Percentiles rank a stretch among this genome's conserved stretches.
These are phyloP conservation scores for Mya arenaria DNA, from an alignment of 1,140 invertebrate genomes.

Conservation along the genomic window DNA sequence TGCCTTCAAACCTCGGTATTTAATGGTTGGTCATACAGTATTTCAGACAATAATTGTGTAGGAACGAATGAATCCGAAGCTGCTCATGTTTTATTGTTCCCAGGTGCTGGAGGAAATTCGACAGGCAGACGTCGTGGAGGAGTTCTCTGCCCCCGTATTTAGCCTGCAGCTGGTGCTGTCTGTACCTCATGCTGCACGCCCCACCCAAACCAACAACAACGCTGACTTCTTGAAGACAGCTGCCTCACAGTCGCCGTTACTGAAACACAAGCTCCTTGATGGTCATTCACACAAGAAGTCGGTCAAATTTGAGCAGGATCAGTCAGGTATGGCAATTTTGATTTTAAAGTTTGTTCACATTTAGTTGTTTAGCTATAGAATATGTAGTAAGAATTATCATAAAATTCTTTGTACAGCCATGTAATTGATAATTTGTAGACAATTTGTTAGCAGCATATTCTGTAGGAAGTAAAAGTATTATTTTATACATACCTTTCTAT, in stretches of 20 bases:
- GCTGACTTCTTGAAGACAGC: constrained; percentile 31
- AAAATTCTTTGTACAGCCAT: no score
- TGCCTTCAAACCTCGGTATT: no score
- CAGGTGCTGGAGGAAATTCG: constrained; percentile 77
- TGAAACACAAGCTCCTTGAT: constrained; percentile 40
- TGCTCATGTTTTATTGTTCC: not conserved
- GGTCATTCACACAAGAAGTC: constrained; percentile 61
- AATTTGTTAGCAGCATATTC: no score
- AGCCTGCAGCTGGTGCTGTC: constrained; percentile 74
- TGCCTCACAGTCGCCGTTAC: constrained; percentile 25
- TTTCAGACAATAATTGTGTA: no score
- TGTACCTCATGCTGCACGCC: constrained; percentile 58
- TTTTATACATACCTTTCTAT: no score
- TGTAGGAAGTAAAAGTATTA: no score
- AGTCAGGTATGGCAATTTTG: constrained; percentile 51
- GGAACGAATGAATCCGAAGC: no score
- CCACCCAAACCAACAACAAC: not conserved
- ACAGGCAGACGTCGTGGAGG: constrained; percentile 71
- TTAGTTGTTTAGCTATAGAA: no score
- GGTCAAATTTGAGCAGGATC: constrained; percentile 68
- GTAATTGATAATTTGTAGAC: no score
- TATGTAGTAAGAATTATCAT: no score
- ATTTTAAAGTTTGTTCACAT: no score
- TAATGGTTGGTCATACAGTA: no score
- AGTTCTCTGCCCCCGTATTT: constrained; percentile 74